These are phyloP conservation scores for Oophaga pumilio DNA, from an alignment of 2,113 vertebrate genomes.

Conservation along the genomic window DNA sequence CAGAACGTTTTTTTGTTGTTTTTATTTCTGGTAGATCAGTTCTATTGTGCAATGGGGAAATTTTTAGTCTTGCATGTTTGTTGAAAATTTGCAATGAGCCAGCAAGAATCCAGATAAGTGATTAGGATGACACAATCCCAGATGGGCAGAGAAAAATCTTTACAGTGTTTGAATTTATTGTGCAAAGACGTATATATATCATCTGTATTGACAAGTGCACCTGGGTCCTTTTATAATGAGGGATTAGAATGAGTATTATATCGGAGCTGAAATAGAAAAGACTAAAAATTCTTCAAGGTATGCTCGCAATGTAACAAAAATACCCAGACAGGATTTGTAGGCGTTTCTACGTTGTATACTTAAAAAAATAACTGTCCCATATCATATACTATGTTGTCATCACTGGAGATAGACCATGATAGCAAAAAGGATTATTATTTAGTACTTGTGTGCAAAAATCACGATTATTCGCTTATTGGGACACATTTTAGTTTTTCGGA, in stretches of 20 bases:
- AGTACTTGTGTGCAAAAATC: too few relatives aligned
- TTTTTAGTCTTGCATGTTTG: slow-evolving; percentile 13
- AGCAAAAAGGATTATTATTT: too few relatives aligned
- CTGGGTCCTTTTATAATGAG: slow-evolving; percentile 30
- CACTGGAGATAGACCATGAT: too few relatives aligned
- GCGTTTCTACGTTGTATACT: neutral
- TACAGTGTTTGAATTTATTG: slow-evolving; percentile 42
- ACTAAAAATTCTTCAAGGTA: neutral
- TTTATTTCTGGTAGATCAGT: neutral
- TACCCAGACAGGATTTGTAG: neutral
- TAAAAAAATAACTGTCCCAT: too few relatives aligned
- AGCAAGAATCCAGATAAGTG: slow-evolving; percentile 37
- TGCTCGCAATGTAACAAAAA: neutral
- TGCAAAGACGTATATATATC: slow-evolving; percentile 1
- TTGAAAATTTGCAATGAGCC: slow-evolving; percentile 44
- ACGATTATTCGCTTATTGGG: too few relatives aligned
- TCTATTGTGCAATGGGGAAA: slow-evolving; percentile 36
- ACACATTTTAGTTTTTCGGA: too few relatives aligned
- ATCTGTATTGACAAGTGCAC: slow-evolving; percentile 24
- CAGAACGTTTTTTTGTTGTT: slow-evolving; percentile 17
- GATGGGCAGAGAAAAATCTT: slow-evolving; percentile 41
- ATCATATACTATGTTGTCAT: too few relatives aligned
- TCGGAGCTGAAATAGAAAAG: neutral
- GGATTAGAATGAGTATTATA: slow-evolving; percentile 32
- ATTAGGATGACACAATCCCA: slow-evolving; percentile 46